A percentile compares a stretch with the other conserved stretches of the same genome.
Evolutionary conservation across 2,888 invertebrate genomes (phyloP).

Genomic region (Lochmaea capreae): DNA sequence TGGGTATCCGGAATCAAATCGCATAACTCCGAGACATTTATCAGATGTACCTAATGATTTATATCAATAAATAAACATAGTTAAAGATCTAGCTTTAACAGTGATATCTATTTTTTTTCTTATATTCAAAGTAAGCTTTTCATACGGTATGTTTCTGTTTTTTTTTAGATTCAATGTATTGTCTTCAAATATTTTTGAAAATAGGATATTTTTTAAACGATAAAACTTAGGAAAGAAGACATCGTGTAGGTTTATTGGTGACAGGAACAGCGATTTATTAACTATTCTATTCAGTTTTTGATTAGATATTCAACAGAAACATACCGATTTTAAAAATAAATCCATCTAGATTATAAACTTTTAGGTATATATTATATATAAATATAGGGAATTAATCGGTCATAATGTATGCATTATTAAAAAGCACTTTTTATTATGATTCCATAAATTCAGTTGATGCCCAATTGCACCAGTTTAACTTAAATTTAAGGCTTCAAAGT

Average conservation of each 20-base stretch:
- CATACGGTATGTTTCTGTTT: constrained; percentile 45
- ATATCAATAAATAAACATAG: constrained; percentile 53
- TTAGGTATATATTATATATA: constrained; percentile 24
- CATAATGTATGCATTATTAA: background rate
- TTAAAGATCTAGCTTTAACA: constrained; percentile 54
- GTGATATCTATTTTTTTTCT: constrained; percentile 50
- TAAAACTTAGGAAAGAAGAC: too few relatives aligned
- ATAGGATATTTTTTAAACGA: background rate
- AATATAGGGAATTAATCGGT: constrained; percentile 12
- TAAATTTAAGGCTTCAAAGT: too few relatives aligned
- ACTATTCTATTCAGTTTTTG: background rate
- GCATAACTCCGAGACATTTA: constrained; percentile 41
- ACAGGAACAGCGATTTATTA: too few relatives aligned
- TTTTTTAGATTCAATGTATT: background rate
- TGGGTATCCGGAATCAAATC: constrained; percentile 45
- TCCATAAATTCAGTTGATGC: too few relatives aligned
- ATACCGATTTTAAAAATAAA: constrained; percentile 45
- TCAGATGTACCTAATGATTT: constrained; percentile 40
- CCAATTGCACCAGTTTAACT: too few relatives aligned
- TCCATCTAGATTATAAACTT: constrained; percentile 44
- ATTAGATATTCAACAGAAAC: constrained; percentile 40
- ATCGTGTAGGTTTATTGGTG: too few relatives aligned
- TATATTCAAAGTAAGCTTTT: constrained; percentile 36
- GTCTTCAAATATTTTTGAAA: background rate
- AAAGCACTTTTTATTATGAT: background rate